Conservation (phyloP, 1,140 invertebrate genomes). For the Idris sp. region DNA sequence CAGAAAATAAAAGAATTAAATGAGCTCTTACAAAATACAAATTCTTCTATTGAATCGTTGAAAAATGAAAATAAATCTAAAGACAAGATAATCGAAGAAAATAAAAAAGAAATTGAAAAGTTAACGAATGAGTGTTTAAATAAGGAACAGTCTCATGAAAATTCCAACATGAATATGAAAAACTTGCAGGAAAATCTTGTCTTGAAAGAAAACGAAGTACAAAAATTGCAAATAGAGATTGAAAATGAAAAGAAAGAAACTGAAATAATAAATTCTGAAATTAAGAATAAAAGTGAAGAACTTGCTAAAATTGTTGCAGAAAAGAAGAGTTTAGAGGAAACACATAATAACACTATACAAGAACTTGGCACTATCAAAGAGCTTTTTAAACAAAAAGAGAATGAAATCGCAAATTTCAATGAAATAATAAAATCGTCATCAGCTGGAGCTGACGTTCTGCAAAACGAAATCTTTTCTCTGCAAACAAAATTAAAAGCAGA, state of each 20-base stretch:
- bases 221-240: slow-evolving; percentile 57
- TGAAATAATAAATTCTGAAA: slow-evolving; percentile 44
- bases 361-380: slow-evolving; percentile 25
- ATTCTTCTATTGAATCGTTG: slow-evolving; percentile 50
- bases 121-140: slow-evolving; percentile 53
- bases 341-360: slow-evolving; percentile 19
- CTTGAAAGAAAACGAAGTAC: slow-evolving; percentile 57
- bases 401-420: slow-evolving; percentile 45
- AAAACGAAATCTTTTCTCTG: slow-evolving; percentile 51
- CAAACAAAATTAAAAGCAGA: slow-evolving; percentile 61
- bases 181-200: slow-evolving; percentile 60
- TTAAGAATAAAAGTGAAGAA: slow-evolving; percentile 36
- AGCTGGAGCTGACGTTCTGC: slow-evolving; percentile 28
- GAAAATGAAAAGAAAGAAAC: slow-evolving; percentile 60
- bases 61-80: slow-evolving; percentile 53
- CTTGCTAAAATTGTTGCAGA: slow-evolving; percentile 34
- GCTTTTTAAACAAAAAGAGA: slow-evolving; percentile 37
- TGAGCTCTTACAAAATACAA: slow-evolving; percentile 53
- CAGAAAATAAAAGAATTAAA: slow-evolving; percentile 59
- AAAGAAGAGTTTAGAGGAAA: slow-evolving; percentile 36
- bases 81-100: slow-evolving; percentile 54
- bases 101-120: slow-evolving; percentile 60
- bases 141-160: slow-evolving; percentile 61
- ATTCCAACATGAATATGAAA: slow-evolving; percentile 52
- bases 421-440: slow-evolving; percentile 33